Conservation (phyloP, 2,797 vertebrate species). For the Microctenopoma steveboyesi region DNA sequence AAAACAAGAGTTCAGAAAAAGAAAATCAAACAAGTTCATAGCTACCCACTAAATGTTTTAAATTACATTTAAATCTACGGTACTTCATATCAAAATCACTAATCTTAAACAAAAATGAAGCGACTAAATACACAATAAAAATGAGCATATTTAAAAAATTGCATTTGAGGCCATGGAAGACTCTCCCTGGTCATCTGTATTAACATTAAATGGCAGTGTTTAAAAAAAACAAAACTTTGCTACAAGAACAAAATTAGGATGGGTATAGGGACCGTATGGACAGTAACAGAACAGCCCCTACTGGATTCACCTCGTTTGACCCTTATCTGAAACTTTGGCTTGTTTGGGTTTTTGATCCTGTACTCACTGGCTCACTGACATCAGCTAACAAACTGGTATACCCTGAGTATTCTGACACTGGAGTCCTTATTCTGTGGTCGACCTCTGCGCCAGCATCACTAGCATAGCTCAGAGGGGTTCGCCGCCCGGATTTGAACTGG, state of each 20-base stretch:
- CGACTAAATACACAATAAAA: constrained; percentile 89
- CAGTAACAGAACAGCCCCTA: constrained; percentile 80
- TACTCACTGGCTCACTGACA: constrained; percentile 97
- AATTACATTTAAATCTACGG: constrained; percentile 95
- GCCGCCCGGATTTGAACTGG: constrained; percentile 97
- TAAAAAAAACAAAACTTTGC: constrained; percentile 79
- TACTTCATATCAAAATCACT: constrained; percentile 84
- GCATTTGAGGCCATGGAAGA: constrained; percentile 98
- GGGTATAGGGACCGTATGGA: constrained; percentile 58
- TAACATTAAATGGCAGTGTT: constrained; percentile 99
- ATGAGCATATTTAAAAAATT: constrained; percentile 85
- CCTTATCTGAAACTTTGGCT: constrained; percentile 99
- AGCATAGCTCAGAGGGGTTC: constrained; percentile 95
- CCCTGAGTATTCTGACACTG: constrained; percentile 99
- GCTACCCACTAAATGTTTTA: constrained; percentile 89
- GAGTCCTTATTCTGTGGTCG: constrained; percentile 97
- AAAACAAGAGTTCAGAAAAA: constrained; percentile 89
- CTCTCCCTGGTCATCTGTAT: constrained; percentile 97
- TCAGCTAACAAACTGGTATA: constrained; percentile 99
- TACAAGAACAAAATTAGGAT: constrained; percentile 84
- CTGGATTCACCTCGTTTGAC: constrained; percentile 84
- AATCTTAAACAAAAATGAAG: constrained; percentile 88
- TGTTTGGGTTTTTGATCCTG: constrained; percentile 98
- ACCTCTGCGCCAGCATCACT: constrained; percentile 92
- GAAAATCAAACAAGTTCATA: constrained; percentile 76